Percentiles rank a stretch among this genome's conserved stretches.
phyloP scores from a whole-genome alignment of 2,888 invertebrate species.

The Griposia aprilina region DNA sequence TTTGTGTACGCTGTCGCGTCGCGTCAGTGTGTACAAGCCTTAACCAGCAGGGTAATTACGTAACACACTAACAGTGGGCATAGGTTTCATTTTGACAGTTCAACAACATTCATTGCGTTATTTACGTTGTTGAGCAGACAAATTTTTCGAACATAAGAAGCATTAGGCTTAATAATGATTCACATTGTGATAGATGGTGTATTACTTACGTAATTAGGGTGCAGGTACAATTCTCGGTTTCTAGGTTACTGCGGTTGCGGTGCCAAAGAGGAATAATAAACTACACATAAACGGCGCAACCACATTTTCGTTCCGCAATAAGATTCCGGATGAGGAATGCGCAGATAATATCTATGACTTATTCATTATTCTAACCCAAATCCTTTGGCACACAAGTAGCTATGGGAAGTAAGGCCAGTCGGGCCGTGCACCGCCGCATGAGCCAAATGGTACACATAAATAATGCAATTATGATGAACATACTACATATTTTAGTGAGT shows the following conservation, averaged over 20 bases:
- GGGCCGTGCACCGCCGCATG: constrained; percentile 14
- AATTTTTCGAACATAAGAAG: no score
- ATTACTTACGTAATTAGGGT: no score
- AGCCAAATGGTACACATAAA: constrained; percentile 46
- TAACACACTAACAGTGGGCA: no score
- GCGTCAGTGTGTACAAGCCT: no score
- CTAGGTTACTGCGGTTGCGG: constrained; percentile 17
- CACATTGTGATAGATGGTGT: no score
- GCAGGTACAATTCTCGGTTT: background rate
- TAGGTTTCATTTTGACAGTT: no score
- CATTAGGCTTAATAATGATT: no score
- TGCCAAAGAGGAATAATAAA: constrained; percentile 38
- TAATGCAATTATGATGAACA: constrained; percentile 18
- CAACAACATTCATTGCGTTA: no score
- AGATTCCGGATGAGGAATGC: constrained; percentile 41
- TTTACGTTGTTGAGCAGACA: no score
- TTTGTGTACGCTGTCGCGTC: no score
- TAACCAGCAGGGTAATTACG: no score
- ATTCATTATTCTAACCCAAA: constrained; percentile 59
- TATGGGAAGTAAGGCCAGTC: background rate
- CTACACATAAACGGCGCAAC: constrained; percentile 36
- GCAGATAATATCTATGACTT: constrained; percentile 55
- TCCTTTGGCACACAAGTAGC: constrained; percentile 54
- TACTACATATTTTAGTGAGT: constrained; percentile 4
- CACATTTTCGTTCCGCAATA: constrained; percentile 34